Conservation (phyloP, 2,113 vertebrate species). For the Trochalopteron elliotii region DNA sequence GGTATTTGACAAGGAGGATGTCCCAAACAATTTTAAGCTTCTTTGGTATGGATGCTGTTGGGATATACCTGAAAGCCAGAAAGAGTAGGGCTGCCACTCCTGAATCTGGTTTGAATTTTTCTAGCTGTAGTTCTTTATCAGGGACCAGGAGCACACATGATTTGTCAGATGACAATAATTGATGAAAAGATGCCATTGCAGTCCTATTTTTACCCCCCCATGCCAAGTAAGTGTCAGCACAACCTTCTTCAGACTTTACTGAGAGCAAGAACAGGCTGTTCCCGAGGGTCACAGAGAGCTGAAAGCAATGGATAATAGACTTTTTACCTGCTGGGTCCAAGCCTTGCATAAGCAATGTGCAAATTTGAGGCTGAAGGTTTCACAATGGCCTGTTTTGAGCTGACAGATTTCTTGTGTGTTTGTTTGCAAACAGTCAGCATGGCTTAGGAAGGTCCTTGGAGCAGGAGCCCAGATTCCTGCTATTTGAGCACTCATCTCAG, state of each 20-base stretch:
- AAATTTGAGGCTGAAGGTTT: background rate
- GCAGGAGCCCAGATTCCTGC: background rate
- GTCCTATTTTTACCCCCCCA: background rate
- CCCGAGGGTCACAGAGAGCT: background rate
- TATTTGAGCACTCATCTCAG: background rate
- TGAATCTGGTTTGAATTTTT: background rate
- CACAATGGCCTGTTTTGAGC: background rate
- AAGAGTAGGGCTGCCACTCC: fast-evolving
- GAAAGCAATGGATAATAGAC: background rate
- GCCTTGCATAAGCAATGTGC: background rate
- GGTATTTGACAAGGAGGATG: background rate
- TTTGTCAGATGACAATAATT: background rate
- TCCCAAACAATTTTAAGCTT: background rate
- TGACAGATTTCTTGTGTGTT: background rate
- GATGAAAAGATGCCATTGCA: background rate
- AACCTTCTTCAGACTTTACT: background rate
- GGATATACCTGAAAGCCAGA: background rate
- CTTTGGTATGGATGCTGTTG: fast-evolving
- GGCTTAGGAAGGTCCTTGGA: background rate
- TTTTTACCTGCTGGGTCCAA: background rate
- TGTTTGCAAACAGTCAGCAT: background rate
- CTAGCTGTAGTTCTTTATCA: background rate
- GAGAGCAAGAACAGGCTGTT: background rate
- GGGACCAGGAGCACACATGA: background rate
- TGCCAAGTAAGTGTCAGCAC: background rate